phyloP scores from a whole-genome alignment of 2,888 invertebrate species.

The Agapetus fuscipes region DNA sequence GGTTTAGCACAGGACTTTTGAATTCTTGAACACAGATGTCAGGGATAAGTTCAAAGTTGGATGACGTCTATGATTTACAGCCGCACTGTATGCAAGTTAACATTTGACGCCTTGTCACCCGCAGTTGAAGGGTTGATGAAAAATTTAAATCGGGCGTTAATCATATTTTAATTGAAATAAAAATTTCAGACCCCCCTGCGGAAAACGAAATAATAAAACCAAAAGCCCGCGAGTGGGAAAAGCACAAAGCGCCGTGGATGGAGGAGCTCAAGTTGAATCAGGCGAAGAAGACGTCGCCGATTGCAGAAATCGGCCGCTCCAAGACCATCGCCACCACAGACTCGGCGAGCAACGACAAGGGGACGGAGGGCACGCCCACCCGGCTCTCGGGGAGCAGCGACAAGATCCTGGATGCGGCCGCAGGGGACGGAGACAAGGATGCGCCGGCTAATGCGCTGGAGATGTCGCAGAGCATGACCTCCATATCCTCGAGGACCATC shows the following conservation, averaged over 20 bases:
- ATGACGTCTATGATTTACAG: no score
- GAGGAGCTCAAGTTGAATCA: constrained; percentile 72
- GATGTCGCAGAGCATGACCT: constrained; percentile 45
- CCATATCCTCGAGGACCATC: constrained; percentile 39
- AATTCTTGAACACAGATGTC: no score
- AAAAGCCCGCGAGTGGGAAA: constrained; percentile 60
- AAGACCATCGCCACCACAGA: constrained; percentile 29
- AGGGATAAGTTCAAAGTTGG: no score
- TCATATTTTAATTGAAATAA: no score
- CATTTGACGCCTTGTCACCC: no score
- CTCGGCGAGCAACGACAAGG: constrained; percentile 23
- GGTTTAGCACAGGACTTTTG: no score
- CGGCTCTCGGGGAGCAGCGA: constrained; percentile 22
- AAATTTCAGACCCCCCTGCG: constrained; percentile 7
- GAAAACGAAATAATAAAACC: constrained; percentile 44
- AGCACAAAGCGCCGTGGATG: constrained; percentile 71
- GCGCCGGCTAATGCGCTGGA: constrained; percentile 36
- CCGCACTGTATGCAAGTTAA: no score
- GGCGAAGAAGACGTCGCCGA: constrained; percentile 49
- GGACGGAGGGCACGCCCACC: constrained; percentile 24
- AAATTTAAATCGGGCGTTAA: no score
- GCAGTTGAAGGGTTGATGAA: no score
- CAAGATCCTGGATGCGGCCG: constrained; percentile 38
- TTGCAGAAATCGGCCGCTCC: constrained; percentile 30
- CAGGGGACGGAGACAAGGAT: constrained; percentile 39